Evolutionary conservation across 2,888 invertebrate genomes (phyloP), one percentile per base, ranked within the genome.

Genomic region (Platycheirus albimanus): DNA sequence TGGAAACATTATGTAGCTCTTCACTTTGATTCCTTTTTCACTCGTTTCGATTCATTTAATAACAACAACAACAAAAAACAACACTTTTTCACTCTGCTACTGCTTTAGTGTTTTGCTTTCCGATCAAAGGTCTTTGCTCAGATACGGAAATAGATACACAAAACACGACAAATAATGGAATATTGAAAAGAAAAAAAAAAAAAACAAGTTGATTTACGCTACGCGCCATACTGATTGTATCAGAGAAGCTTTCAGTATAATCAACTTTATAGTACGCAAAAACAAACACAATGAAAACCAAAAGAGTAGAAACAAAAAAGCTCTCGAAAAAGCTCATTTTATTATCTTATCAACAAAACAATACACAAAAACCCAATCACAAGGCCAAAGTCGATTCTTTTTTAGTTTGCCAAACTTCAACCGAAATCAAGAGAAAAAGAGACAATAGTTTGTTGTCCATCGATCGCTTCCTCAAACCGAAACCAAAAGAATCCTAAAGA

Each of bases 351-450:
- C 77, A 64, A 33, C 13, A 5, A 58, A 45, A 61, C 28, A 66
- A 56, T 2, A 45, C 45, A 13, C 45, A 45, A 61, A 61, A 24
- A 17, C 41, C 8, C 45, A 10, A 5, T 24, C 36, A n/a, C 49
- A 72, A 79, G 72, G 72, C 61, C 78, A 79, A 78, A 66, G 78
- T 72, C 72, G 52, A 52, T 7, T 72, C 43, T 54, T 28, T 13
- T 45, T 33, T 30, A 7, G 15, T n/a, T n/a, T n/a, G n/a, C n/a
- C n/a, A n/a, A n/a, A n/a, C n/a, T n/a, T n/a, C 24, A 64, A 24
- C 15, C n/a, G 36, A 7, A 4, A 61, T 24, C 6, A 24, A 24
- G 24, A 3, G 19, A 10, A 1, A 38, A 30, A 2, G 30, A 30
- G 7, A 8, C 38, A 38, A 67, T 38, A 67, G 30, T 52, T 49